These are phyloP conservation scores for Tragopan temminckii DNA, from an alignment of 2,797 vertebrate species.

Conservation along the genomic window DNA sequence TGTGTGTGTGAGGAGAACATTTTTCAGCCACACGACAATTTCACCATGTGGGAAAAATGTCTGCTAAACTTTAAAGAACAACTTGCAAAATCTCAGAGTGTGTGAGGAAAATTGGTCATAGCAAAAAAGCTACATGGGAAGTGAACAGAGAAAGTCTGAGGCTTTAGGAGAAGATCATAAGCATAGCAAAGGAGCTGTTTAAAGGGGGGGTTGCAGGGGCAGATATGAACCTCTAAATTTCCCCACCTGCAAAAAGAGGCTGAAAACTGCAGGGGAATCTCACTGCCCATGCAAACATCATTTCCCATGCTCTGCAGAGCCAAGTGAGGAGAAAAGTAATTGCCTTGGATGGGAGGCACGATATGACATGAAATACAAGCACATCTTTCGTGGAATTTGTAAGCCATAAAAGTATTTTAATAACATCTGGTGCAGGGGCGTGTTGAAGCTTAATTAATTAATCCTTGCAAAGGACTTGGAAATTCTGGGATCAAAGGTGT, in stretches of 20 bases:
- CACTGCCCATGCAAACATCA: background rate
- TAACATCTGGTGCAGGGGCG: constrained; percentile 39
- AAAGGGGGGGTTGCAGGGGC: background rate
- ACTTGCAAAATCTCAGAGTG: background rate
- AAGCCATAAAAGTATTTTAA: constrained; percentile 55
- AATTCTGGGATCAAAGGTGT: constrained; percentile 66
- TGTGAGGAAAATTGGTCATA: constrained; percentile 13
- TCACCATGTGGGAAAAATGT: constrained; percentile 12
- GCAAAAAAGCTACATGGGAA: background rate
- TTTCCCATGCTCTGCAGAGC: background rate
- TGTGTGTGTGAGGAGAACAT: background rate
- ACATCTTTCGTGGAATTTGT: background rate
- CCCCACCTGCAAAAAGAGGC: background rate
- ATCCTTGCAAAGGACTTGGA: background rate
- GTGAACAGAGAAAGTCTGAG: background rate
- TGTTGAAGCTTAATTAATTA: constrained; percentile 67
- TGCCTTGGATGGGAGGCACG: constrained; percentile 37
- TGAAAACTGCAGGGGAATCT: background rate
- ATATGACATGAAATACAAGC: constrained; percentile 49
- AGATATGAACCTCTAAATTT: background rate
- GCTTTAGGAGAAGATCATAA: background rate
- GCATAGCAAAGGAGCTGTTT: background rate
- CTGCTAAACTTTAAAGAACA: constrained; percentile 14
- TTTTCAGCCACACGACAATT: constrained; percentile 8
- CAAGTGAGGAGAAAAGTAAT: constrained; percentile 30